Conservation (phyloP, 2,797 vertebrate species). For the Corythornis leucogaster region DNA sequence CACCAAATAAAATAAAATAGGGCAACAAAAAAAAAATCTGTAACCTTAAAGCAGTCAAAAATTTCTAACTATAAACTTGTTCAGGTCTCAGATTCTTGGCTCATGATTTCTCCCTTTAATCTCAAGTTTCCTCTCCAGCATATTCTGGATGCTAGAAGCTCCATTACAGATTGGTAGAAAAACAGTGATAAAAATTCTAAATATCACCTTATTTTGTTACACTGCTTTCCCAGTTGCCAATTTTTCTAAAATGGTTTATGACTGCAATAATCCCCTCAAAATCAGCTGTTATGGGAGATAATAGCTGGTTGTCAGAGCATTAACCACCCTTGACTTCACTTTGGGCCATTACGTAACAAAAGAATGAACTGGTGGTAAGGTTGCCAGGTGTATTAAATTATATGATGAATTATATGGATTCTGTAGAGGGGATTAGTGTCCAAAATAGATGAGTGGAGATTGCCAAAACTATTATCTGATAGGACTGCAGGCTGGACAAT, state of each 20-base stretch:
- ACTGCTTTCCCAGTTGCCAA: constrained; percentile 59
- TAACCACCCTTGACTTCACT: constrained; percentile 74
- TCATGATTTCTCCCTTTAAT: neutral
- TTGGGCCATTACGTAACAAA: constrained; percentile 75
- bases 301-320: constrained; percentile 74
- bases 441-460: constrained; percentile 62
- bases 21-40: neutral
- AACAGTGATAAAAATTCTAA: constrained; percentile 52
- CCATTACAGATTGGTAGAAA: constrained; percentile 46
- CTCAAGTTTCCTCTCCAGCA: constrained; percentile 25
- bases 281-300: constrained; percentile 73
- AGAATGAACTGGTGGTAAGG: constrained; percentile 67
- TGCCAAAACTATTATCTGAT: constrained; percentile 77
- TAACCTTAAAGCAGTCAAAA: neutral
- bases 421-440: constrained; percentile 67
- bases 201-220: constrained; percentile 67
- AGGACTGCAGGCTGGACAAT: constrained; percentile 57
- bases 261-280: constrained; percentile 71
- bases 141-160: constrained; percentile 44
- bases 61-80: neutral
- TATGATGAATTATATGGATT: constrained; percentile 71
- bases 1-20: too few relatives aligned
- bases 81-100: neutral
- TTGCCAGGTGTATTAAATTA: constrained; percentile 80
- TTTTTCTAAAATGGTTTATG: constrained; percentile 74